phyloP scores from a whole-genome alignment of 2,888 invertebrate genomes.

The Cynaeus angustus region DNA sequence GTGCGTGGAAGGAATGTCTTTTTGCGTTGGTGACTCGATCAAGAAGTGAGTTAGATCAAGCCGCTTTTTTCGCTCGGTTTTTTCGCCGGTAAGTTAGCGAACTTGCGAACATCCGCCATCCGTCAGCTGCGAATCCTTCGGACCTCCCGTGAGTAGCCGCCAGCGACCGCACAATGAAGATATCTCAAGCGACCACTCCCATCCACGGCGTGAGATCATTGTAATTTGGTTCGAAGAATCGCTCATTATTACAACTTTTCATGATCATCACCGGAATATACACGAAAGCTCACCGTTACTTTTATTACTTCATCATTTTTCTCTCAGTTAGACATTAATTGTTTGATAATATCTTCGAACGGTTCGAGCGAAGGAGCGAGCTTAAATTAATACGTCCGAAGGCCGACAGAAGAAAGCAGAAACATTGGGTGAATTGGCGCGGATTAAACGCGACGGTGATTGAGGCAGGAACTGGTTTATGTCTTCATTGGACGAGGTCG shows the following conservation, averaged over 20 bases:
- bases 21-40: no score
- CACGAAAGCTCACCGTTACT: constrained; percentile 40
- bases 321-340: constrained; percentile 36
- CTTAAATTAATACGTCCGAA: constrained; percentile 27
- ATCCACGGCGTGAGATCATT: constrained; percentile 65
- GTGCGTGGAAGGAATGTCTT: no score
- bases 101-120: constrained; percentile 49
- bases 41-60: neutral
- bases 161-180: constrained; percentile 68
- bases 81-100: constrained; percentile 28
- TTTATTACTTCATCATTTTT: constrained; percentile 46
- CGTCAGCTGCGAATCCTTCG: constrained; percentile 57
- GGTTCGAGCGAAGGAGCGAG: constrained; percentile 12
- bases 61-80: constrained; percentile 10
- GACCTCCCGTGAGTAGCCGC: constrained; percentile 67
- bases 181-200: constrained; percentile 67
- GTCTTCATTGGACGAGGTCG: constrained; percentile 7
- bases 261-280: constrained; percentile 46
- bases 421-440: constrained; percentile 13
- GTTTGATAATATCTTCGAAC: constrained; percentile 38
- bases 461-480: constrained; percentile 12
- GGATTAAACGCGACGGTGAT: constrained; percentile 19
- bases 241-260: constrained; percentile 60
- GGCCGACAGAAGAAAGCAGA: constrained; percentile 18
- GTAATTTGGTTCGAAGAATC: constrained; percentile 67